These are phyloP conservation scores for Pontoporia blainvillei DNA, from an alignment of 2,113 vertebrate species.

Conservation along the genomic window DNA sequence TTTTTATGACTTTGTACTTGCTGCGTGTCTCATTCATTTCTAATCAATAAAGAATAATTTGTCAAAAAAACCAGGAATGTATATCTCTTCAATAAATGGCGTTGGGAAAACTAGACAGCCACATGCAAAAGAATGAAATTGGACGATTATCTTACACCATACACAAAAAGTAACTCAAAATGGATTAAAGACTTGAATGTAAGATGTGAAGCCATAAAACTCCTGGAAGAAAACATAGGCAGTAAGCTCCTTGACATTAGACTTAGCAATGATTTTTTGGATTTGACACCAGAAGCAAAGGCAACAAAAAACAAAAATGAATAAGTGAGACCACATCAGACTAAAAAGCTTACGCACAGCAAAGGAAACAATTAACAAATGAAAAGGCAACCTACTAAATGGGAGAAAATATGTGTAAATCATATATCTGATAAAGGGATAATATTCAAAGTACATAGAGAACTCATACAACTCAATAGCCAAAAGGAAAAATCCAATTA, in stretches of 20 bases:
- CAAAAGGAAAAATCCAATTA: neutral
- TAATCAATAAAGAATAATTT: conserved; percentile 94
- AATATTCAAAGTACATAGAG: neutral
- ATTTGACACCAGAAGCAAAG: neutral
- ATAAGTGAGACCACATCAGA: neutral
- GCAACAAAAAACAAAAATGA: neutral
- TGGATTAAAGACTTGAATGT: neutral
- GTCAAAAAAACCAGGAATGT: conserved; percentile 52
- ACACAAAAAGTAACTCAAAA: neutral
- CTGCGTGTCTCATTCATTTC: conserved; percentile 94
- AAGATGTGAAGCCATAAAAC: neutral
- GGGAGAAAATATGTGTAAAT: neutral
- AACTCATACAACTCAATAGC: neutral
- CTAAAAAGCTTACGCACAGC: neutral
- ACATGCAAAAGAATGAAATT: neutral
- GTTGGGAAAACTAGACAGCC: neutral
- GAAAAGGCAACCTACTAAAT: neutral
- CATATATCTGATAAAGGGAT: neutral
- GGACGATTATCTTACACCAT: neutral
- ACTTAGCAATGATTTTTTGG: neutral
- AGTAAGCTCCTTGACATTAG: neutral
- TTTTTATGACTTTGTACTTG: conserved; percentile 88
- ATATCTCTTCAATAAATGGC: neutral
- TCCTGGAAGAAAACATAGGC: neutral
- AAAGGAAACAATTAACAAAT: neutral